Evolutionary conservation across 2,888 invertebrate species (phyloP).

Genomic region (Cephalotes varians): DNA sequence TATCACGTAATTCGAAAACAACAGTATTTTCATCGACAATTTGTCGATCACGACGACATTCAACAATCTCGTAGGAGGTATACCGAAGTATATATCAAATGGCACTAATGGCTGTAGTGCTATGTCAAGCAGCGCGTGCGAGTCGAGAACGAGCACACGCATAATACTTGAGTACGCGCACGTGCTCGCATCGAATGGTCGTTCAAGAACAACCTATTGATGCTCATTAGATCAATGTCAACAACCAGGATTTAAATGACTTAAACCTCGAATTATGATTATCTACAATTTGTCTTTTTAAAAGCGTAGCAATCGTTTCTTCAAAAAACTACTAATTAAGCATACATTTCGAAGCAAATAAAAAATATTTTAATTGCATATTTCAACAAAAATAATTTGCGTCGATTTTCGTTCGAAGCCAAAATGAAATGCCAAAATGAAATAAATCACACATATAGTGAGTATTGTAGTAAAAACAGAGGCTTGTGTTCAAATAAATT

Average conservation of each 20-base stretch:
- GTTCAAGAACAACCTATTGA: conserved; percentile 67
- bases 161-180: conserved; percentile 61
- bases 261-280: conserved; percentile 5
- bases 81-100: conserved; percentile 41
- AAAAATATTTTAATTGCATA: background rate
- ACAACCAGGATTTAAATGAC: conserved; percentile 65
- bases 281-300: background rate
- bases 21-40: background rate
- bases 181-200: conserved; percentile 62
- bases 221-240: conserved; percentile 74
- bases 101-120: conserved; percentile 32
- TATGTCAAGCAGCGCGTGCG: conserved; percentile 34
- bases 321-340: background rate
- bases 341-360: background rate
- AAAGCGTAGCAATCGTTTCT: background rate
- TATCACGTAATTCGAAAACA: conserved; percentile 9
- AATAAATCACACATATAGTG: background rate
- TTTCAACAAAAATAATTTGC: background rate
- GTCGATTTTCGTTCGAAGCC: background rate
- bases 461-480: background rate
- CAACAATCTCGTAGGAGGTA: conserved; percentile 39
- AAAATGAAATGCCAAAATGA: too few species aligned
- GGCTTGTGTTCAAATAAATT: background rate
- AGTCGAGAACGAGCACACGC: conserved; percentile 62
- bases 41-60: conserved; percentile 24